Conservation (phyloP, 2,797 vertebrate genomes). For the Rhodeus uyekii region DNA sequence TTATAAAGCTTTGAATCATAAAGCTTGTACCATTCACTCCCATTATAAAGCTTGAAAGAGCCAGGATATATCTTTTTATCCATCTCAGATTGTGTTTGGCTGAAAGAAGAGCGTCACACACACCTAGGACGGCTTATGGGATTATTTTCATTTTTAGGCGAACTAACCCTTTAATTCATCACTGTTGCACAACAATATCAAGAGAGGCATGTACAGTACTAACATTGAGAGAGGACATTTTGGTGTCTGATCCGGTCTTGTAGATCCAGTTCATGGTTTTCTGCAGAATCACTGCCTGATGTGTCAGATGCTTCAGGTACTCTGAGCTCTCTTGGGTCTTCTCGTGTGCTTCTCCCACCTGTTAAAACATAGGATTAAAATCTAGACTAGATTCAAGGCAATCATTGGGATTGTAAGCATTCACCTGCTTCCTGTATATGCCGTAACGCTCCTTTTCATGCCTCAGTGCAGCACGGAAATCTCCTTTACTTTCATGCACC, state of each 20-base stretch:
- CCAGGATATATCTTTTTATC: too few species aligned
- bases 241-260: conserved; percentile 80
- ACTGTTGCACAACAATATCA: conserved; percentile 11
- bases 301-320: conserved; percentile 91
- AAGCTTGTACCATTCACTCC: too few species aligned
- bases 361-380: background rate
- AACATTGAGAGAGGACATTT: conserved; percentile 79
- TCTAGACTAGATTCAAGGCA: background rate
- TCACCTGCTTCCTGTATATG: conserved; percentile 89
- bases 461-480: conserved; percentile 88
- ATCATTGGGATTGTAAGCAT: background rate
- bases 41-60: too few species aligned
- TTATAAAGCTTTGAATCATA: too few species aligned
- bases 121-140: too few species aligned
- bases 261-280: conserved; percentile 91
- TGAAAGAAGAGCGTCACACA: too few species aligned
- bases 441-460: conserved; percentile 90
- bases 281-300: conserved; percentile 90
- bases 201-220: conserved; percentile 11
- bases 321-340: conserved; percentile 90
- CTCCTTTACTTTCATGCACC: conserved; percentile 90
- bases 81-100: too few species aligned
- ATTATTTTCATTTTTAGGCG: too few species aligned
- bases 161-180: background rate
- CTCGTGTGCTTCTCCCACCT: conserved; percentile 88